These are phyloP conservation scores for Rallus limicola DNA, from an alignment of 2,113 vertebrate species.

Conservation along the genomic window DNA sequence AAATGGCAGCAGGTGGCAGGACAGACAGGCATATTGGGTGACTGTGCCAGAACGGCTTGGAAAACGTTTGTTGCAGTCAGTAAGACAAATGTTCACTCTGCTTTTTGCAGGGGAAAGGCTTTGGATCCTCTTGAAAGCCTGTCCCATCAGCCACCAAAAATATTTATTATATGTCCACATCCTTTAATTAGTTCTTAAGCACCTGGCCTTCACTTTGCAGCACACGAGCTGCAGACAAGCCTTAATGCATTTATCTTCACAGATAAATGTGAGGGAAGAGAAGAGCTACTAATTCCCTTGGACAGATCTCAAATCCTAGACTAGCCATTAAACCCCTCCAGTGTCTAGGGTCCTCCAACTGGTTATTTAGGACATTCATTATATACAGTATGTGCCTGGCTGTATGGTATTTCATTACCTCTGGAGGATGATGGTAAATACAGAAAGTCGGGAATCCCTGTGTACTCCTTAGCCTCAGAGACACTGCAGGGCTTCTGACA, in stretches of 20 bases:
- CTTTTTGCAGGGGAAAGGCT: neutral
- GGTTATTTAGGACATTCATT: conserved; percentile 4
- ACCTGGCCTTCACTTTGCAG: neutral
- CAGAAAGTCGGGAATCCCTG: neutral
- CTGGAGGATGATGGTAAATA: conserved; percentile 7
- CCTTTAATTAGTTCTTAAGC: neutral
- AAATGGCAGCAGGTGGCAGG: neutral
- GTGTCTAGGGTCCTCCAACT: neutral
- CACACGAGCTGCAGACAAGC: neutral
- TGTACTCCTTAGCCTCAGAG: neutral
- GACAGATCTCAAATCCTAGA: neutral
- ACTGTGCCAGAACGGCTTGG: neutral
- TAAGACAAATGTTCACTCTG: neutral
- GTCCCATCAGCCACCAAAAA: neutral
- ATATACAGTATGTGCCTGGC: conserved; percentile 1
- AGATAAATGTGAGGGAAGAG: neutral
- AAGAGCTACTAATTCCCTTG: neutral
- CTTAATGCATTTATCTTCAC: neutral
- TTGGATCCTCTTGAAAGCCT: neutral
- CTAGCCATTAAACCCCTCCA: neutral
- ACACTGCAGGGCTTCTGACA: neutral
- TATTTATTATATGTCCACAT: neutral
- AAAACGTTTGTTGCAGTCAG: neutral
- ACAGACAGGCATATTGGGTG: neutral
- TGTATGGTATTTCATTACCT: neutral